Conservation (phyloP, 2,888 invertebrate species). For the Halictus quadricinctus region DNA sequence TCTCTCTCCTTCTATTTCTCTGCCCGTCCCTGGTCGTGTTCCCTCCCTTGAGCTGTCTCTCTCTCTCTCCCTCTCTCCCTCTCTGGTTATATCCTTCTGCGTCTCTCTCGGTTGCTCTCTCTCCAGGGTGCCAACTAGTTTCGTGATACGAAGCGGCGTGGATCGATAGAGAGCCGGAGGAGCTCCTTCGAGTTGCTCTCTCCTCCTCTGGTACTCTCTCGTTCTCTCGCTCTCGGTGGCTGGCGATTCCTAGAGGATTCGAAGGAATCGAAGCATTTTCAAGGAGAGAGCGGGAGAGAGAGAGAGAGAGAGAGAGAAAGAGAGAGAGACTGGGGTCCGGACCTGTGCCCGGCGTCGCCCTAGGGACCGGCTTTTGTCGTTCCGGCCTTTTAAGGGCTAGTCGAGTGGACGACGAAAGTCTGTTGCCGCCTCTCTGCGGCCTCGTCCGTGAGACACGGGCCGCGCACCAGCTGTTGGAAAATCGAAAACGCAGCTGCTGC, state of each 20-base stretch:
- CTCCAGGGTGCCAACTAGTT: constrained; percentile 69
- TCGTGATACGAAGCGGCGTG: constrained; percentile 66
- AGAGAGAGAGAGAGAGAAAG: neutral
- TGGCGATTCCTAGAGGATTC: constrained; percentile 68
- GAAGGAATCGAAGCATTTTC: constrained; percentile 44
- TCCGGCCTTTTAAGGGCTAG: constrained; percentile 59
- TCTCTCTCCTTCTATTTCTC: constrained; percentile 11
- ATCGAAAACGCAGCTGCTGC: constrained; percentile 67
- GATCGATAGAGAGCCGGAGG: constrained; percentile 66
- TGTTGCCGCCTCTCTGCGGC: constrained; percentile 33
- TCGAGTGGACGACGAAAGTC: constrained; percentile 65
- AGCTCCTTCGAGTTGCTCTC: constrained; percentile 63
- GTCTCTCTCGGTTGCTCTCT: constrained; percentile 42
- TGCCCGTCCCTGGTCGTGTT: constrained; percentile 11
- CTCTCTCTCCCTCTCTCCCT: neutral
- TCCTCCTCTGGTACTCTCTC: neutral
- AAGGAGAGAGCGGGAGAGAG: neutral
- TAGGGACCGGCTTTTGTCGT: constrained; percentile 65
- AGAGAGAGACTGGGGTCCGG: constrained; percentile 18
- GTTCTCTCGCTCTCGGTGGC: constrained; percentile 19
- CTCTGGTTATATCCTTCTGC: constrained; percentile 13
- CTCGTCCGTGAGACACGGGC: constrained; percentile 42
- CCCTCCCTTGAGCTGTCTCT: constrained; percentile 14
- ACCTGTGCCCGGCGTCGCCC: constrained; percentile 49
- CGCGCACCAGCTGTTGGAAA: constrained; percentile 66